Evolutionary conservation across 2,113 vertebrate species (phyloP).

Genomic region (Chionomys nivalis): DNA sequence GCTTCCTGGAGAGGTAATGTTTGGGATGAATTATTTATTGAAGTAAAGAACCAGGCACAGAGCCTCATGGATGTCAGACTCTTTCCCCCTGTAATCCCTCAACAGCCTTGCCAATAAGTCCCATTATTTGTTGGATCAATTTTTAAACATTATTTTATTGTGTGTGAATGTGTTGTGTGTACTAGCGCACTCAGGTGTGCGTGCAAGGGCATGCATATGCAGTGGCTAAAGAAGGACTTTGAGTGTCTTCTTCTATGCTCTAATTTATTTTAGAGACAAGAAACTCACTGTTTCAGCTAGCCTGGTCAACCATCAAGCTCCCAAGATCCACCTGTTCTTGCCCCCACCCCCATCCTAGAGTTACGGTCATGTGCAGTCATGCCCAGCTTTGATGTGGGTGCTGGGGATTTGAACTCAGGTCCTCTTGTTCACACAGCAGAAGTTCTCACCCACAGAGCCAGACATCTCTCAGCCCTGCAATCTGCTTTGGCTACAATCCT

Average conservation of each 20-base stretch:
- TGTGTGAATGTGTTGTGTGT: background rate
- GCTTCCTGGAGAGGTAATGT: conserved; percentile 1
- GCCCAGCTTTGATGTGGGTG: background rate
- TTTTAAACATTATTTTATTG: conserved; percentile 16
- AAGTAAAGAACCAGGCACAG: background rate
- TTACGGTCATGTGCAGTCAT: background rate
- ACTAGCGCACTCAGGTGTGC: background rate
- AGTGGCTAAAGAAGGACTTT: background rate
- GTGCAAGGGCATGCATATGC: background rate
- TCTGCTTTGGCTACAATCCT: background rate
- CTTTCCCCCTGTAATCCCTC: background rate
- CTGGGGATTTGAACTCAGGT: background rate
- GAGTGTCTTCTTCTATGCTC: background rate
- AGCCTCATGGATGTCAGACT: background rate
- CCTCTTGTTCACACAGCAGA: background rate
- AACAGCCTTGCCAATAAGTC: background rate
- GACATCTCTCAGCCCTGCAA: background rate
- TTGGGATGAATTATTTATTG: conserved; percentile 28
- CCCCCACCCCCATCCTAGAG: background rate
- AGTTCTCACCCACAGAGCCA: background rate
- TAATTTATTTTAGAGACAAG: background rate
- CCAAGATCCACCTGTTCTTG: background rate
- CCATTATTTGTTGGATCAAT: background rate
- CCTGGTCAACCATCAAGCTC: background rate
- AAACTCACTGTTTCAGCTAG: background rate